Percentiles rank a stretch among this genome's conserved stretches.
Evolutionary conservation across 1,140 invertebrate genomes (phyloP).

Genomic region (Chymomyza costata): DNA sequence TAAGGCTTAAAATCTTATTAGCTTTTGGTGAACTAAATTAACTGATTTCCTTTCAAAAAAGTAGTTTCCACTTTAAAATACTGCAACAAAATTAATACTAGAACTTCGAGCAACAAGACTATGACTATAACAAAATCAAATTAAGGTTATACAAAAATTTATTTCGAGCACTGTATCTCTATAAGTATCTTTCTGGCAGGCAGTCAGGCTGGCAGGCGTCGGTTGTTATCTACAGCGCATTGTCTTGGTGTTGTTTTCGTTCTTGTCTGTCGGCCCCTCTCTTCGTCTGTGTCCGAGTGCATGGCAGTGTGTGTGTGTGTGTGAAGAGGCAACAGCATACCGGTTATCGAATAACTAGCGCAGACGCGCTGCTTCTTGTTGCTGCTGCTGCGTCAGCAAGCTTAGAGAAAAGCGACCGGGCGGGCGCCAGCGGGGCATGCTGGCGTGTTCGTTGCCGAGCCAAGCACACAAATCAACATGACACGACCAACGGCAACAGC

Average conservation of each 20-base stretch:
- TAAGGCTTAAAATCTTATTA: too few species aligned
- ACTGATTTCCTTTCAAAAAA: too few species aligned
- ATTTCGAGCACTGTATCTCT: too few species aligned
- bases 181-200: constrained; percentile 20
- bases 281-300: constrained; percentile 15
- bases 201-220: constrained; percentile 13
- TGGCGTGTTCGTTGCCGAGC: constrained; percentile 26
- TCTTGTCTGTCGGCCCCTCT: constrained; percentile 52
- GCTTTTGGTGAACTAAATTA: too few species aligned
- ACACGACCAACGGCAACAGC: constrained; percentile 68
- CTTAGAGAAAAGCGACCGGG: too few species aligned
- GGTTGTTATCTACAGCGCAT: constrained; percentile 68
- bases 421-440: constrained; percentile 5
- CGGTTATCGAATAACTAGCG: constrained; percentile 52
- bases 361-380: constrained; percentile 42
- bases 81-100: too few species aligned
- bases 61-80: too few species aligned
- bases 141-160: too few species aligned
- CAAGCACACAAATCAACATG: constrained; percentile 67
- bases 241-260: constrained; percentile 70
- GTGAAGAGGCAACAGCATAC: constrained; percentile 39
- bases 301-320: constrained; percentile 14
- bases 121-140: too few species aligned
- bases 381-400: neutral
- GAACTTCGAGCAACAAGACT: too few species aligned